Conservation (phyloP, 2,888 invertebrate species). For the Chalcis sispes region DNA sequence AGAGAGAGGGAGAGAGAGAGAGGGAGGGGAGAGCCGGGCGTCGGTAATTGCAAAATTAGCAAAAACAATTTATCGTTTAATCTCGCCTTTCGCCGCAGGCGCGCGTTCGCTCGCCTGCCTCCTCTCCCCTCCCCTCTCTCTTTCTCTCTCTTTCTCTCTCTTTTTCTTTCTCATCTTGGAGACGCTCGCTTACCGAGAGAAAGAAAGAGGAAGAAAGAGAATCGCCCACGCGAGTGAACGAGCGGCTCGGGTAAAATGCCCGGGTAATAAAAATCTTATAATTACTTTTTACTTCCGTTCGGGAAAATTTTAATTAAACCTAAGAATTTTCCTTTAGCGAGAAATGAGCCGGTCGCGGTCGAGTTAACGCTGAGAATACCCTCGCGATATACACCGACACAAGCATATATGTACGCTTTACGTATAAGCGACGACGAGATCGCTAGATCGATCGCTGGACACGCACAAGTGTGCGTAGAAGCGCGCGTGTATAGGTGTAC, state of each 20-base stretch:
- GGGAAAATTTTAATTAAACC: constrained; percentile 71
- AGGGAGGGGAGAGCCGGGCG: constrained; percentile 49
- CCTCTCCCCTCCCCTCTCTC: constrained; percentile 15
- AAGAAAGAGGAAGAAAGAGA: neutral
- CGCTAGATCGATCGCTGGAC: too few species aligned
- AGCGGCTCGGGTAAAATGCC: constrained; percentile 58
- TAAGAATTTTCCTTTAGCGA: constrained; percentile 66
- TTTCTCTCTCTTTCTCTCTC: constrained; percentile 14
- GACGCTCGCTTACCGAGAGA: constrained; percentile 20
- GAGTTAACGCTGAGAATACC: constrained; percentile 39
- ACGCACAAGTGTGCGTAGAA: too few species aligned
- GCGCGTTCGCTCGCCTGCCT: constrained; percentile 36
- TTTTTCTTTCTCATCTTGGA: constrained; percentile 40
- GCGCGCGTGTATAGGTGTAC: neutral
- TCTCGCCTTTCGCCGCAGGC: constrained; percentile 64
- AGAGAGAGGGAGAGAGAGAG: neutral
- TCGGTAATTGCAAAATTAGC: constrained; percentile 68
- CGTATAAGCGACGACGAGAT: too few species aligned
- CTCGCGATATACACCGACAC: too few species aligned
- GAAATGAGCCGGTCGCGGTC: constrained; percentile 51
- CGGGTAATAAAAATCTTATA: constrained; percentile 70
- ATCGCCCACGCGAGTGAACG: constrained; percentile 30
- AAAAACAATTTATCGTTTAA: constrained; percentile 71
- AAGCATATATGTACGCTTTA: too few species aligned
- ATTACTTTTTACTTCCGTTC: constrained; percentile 71